Conservation (phyloP, 2,797 vertebrate species). For the Tokudaia tokunoshimensis region DNA sequence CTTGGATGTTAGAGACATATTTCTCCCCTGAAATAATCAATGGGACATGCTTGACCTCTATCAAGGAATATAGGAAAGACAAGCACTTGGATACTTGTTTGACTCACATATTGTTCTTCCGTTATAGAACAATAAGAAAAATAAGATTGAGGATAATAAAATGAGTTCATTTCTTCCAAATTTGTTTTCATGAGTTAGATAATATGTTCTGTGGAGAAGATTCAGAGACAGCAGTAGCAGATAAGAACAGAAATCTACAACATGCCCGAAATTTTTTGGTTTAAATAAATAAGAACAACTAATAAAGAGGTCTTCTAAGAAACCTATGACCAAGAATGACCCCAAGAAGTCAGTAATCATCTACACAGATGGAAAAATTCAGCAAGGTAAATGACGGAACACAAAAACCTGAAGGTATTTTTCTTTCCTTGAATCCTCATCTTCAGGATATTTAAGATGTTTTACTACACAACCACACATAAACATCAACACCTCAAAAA, state of each 20-base stretch:
- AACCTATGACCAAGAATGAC: rapidly evolving
- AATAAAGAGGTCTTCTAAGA: neutral
- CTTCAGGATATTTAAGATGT: neutral
- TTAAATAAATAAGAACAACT: neutral
- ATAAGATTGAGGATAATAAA: neutral
- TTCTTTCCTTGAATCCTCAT: neutral
- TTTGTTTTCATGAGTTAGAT: neutral
- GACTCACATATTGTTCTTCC: neutral
- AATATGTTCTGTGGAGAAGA: neutral
- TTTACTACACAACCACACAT: neutral
- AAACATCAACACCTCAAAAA: neutral
- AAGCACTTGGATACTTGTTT: neutral
- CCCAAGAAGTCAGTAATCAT: neutral
- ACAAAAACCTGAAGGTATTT: neutral
- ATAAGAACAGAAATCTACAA: neutral
- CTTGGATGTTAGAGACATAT: neutral
- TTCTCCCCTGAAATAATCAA: neutral
- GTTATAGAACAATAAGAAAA: neutral
- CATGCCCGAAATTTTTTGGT: neutral
- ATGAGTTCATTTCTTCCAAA: neutral
- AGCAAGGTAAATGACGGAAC: neutral
- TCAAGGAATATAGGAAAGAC: neutral
- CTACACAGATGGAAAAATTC: neutral
- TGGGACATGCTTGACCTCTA: neutral
- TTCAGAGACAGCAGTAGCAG: neutral